phyloP scores from a whole-genome alignment of 2,888 invertebrate genomes.

The Xanthorhoe spadicearia region DNA sequence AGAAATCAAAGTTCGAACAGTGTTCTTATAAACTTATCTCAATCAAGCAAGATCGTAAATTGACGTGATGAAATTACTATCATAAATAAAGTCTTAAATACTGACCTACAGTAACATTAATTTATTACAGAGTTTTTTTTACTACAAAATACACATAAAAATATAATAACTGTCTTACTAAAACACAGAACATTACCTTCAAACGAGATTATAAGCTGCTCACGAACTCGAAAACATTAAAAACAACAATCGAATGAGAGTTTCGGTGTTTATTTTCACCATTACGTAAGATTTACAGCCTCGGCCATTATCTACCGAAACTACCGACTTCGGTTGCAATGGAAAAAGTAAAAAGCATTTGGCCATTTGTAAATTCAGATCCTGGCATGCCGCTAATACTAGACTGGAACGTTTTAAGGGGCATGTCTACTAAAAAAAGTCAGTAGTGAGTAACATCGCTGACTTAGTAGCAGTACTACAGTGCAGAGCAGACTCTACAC shows the following conservation, averaged over 20 bases:
- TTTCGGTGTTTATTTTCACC: constrained; percentile 66
- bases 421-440: no score
- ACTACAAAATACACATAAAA: background rate
- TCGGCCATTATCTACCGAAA: constrained; percentile 66
- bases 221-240: constrained; percentile 43
- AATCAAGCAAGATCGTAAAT: no score
- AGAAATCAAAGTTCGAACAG: no score
- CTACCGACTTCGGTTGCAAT: constrained; percentile 59
- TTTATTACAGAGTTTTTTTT: background rate
- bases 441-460: no score
- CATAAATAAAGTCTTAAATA: no score
- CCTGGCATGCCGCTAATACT: constrained; percentile 43
- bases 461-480: no score
- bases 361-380: constrained; percentile 60
- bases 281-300: constrained; percentile 68
- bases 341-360: constrained; percentile 51
- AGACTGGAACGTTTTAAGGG: constrained; percentile 14
- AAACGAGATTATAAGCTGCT: constrained; percentile 49
- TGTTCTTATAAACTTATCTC: no score
- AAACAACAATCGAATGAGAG: constrained; percentile 53
- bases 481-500: no score
- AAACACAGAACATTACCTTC: constrained; percentile 52
- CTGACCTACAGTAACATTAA: no score
- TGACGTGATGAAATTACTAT: no score
- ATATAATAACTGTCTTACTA: constrained; percentile 31